Evolutionary conservation across 2,888 invertebrate species (phyloP).

Genomic region (Eilema caniola): DNA sequence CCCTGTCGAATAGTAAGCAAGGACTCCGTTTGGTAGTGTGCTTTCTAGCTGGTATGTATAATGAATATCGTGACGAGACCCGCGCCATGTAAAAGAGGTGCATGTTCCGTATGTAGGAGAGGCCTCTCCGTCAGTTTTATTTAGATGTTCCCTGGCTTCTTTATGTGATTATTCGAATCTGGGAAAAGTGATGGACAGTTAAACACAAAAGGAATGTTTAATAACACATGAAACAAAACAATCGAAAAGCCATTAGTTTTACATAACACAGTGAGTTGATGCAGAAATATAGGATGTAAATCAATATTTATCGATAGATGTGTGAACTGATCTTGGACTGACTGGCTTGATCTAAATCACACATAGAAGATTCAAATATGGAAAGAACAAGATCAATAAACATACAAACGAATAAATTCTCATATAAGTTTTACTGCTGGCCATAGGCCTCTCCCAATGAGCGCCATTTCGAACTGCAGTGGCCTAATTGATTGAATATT

Average conservation of each 20-base stretch:
- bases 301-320: conserved; percentile 1
- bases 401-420: not conserved
- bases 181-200: conserved; percentile 10
- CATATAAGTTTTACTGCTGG: too few species aligned
- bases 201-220: conserved; percentile 6
- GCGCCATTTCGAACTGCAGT: too few species aligned
- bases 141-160: conserved; percentile 18
- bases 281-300: not conserved
- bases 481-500: too few species aligned
- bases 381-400: not conserved
- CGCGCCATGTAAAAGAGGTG: conserved; percentile 21
- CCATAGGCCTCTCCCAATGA: too few species aligned
- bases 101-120: conserved; percentile 33
- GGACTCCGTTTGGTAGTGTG: conserved; percentile 42
- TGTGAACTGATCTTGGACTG: conserved; percentile 5
- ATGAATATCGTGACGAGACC: conserved; percentile 43
- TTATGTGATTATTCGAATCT: conserved; percentile 19
- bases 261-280: conserved; percentile 8
- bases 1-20: conserved; percentile 56
- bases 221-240: not conserved
- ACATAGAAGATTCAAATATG: not conserved
- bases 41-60: conserved; percentile 37
- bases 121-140: conserved; percentile 19
- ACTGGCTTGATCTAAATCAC: not conserved
- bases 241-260: conserved; percentile 3